Base-by-base conservation (phyloP, 2,113 vertebrate genomes). In the Calcarius ornatus region DNA sequence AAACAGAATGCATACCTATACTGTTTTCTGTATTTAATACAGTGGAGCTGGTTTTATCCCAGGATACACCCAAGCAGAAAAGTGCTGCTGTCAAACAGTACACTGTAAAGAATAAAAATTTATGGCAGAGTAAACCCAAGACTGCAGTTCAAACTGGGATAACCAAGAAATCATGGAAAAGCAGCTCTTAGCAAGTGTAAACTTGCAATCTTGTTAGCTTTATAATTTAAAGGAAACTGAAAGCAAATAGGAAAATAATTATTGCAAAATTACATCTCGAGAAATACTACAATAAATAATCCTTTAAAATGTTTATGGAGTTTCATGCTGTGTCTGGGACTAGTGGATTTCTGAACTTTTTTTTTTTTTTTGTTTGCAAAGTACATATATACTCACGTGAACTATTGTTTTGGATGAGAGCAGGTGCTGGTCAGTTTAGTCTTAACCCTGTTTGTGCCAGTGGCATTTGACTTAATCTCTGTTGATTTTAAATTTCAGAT, bases 401-500 rank as follows among this genome's bases (percentile, higher is more conserved):
- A 5, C 15, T 50, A 0, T 66, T 76, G 30, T 43, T 71, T 76
- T 65, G 25, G 20, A n/a, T 66, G 30, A 78, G 63, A 20, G 15
- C 31, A 56, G 22, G 75, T 48, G 27, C 8, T 59, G 42, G 14
- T 79, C 27, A 37, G 4, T 43, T 59, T 23, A 35, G 61, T 38
- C 33, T 80, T 88, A 47, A 81, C 22, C 28, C 12, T 0, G 0
- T 86, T 79, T 79, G 5, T 88, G n/a, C 59, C 60, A 47, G 20
- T 0, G 2, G 23, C 37, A 42, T 35, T 88, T 47, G 43, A 24
- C 64, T 91, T 96, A 42, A 95, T 68, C 15, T 63, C 38, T n/a
- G 2, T 53, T 92, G 84, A 47, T 50, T 96, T 97, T 96, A 72
- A 60, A 78, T 89, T 96, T 23, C 95, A 99, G 99, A 99, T 96